phyloP scores from a whole-genome alignment of 37 sponge, comb jelly and placozoan genomes.

The Halichondria panicea region DNA sequence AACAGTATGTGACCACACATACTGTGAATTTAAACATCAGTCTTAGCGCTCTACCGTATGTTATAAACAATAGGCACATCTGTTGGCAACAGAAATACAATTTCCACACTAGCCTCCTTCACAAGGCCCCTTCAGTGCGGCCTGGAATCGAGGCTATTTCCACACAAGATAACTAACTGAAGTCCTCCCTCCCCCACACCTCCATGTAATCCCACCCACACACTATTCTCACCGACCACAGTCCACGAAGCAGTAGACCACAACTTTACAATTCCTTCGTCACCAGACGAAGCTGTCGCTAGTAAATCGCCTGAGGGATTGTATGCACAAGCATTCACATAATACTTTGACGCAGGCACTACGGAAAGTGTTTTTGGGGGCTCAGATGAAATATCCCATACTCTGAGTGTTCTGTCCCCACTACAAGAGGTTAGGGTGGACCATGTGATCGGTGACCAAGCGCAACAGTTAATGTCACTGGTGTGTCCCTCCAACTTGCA shows the following conservation, averaged over 20 bases:
- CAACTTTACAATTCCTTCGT: slow-evolving; percentile 45
- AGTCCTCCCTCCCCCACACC: background rate
- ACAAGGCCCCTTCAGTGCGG: too few relatives aligned
- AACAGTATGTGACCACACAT: too few relatives aligned
- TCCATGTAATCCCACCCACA: background rate
- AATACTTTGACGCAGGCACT: slow-evolving; percentile 47
- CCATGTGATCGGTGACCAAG: slow-evolving; percentile 46
- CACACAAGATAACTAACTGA: background rate
- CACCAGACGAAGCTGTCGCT: slow-evolving; percentile 60
- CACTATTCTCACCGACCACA: slow-evolving; percentile 29
- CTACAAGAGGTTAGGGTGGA: slow-evolving; percentile 45
- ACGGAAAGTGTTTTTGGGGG: slow-evolving; percentile 1
- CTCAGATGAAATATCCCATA: slow-evolving; percentile 34
- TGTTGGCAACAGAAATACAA: too few relatives aligned
- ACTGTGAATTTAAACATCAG: too few relatives aligned
- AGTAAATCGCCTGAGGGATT: slow-evolving; percentile 61
- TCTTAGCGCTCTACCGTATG: too few relatives aligned
- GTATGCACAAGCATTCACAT: slow-evolving; percentile 62
- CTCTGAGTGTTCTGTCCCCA: slow-evolving; percentile 47
- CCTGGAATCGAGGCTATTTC: too few relatives aligned
- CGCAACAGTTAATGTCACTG: slow-evolving; percentile 66
- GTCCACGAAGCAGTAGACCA: slow-evolving; percentile 63
- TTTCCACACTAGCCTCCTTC: too few relatives aligned
- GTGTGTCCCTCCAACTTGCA: slow-evolving; percentile 36
- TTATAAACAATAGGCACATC: too few relatives aligned